Percentiles rank a stretch among this genome's conserved stretches.
phyloP scores from a whole-genome alignment of 2,888 invertebrate genomes.

The Lasioglossum oenotherae region DNA sequence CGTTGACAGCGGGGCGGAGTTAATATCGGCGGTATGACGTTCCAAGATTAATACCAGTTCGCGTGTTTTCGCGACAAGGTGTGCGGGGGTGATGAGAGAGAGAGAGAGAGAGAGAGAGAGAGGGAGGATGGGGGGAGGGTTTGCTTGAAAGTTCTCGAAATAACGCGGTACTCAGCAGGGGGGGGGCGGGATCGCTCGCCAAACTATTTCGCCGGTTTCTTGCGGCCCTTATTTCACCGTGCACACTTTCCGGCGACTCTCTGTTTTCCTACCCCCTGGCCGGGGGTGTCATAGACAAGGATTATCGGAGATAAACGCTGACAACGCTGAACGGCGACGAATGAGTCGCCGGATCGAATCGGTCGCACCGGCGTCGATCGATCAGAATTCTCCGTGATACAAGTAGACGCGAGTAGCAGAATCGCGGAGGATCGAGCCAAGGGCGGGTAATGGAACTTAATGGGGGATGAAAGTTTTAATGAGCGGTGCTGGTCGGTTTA shows the following conservation, averaged over 20 bases:
- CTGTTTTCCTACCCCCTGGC: slow-evolving; percentile 15
- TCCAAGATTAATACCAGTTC: slow-evolving; percentile 57
- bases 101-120: too few relatives aligned
- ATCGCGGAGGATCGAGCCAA: too few relatives aligned
- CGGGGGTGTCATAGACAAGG: slow-evolving; percentile 27
- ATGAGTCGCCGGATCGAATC: slow-evolving; percentile 48
- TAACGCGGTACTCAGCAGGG: not conserved
- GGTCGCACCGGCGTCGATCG: slow-evolving; percentile 32
- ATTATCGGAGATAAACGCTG: slow-evolving; percentile 49
- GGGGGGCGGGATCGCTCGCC: not conserved
- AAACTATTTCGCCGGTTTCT: slow-evolving; percentile 15
- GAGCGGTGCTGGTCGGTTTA: not conserved
- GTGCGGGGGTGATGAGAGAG: not conserved
- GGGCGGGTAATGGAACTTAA: slow-evolving; percentile 6
- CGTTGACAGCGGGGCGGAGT: slow-evolving; percentile 36
- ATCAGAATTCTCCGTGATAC: too few relatives aligned
- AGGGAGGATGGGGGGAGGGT: too few relatives aligned
- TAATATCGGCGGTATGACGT: slow-evolving; percentile 45
- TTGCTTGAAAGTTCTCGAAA: slow-evolving; percentile 41
- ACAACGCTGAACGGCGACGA: slow-evolving; percentile 32
- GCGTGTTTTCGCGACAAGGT: slow-evolving; percentile 45
- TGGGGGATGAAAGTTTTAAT: slow-evolving; percentile 4
- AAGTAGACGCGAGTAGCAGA: not conserved
- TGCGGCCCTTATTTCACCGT: not conserved
- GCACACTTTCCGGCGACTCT: slow-evolving; percentile 11